phyloP scores from a whole-genome alignment of 2,113 vertebrate species.

The Rattus rattus region DNA sequence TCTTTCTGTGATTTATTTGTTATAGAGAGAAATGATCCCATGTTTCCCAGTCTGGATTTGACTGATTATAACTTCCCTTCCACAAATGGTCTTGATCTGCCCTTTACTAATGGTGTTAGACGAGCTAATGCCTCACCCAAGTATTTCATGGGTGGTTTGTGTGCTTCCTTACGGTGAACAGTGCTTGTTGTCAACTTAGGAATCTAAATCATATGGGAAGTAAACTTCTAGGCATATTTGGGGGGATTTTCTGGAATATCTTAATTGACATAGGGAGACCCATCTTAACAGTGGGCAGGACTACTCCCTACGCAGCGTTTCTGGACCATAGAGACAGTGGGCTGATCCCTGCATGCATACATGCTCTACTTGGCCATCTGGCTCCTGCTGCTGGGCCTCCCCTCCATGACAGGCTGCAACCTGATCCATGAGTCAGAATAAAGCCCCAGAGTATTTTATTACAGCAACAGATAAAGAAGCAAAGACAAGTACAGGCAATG shows the following conservation, averaged over 20 bases:
- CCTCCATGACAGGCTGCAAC: neutral
- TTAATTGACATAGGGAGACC: neutral
- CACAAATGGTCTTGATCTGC: neutral
- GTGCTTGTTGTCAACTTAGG: neutral
- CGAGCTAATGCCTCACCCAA: neutral
- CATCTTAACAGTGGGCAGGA: neutral
- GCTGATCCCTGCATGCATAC: neutral
- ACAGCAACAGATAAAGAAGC: neutral
- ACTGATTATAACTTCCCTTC: neutral
- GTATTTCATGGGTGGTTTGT: neutral
- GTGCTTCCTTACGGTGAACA: neutral
- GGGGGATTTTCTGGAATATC: neutral
- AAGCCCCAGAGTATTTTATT: neutral
- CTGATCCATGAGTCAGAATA: neutral
- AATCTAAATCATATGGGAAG: neutral
- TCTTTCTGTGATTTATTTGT: neutral
- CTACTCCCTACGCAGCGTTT: neutral
- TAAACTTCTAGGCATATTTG: neutral
- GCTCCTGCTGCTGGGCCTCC: neutral
- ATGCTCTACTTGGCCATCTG: neutral
- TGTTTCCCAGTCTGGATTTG: conserved; percentile 5
- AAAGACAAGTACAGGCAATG: neutral
- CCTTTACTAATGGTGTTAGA: neutral
- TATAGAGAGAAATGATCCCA: neutral
- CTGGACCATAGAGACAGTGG: neutral